Evolutionary conservation across 2,888 invertebrate species (phyloP).

Genomic region (Caradrina clavipalpis): DNA sequence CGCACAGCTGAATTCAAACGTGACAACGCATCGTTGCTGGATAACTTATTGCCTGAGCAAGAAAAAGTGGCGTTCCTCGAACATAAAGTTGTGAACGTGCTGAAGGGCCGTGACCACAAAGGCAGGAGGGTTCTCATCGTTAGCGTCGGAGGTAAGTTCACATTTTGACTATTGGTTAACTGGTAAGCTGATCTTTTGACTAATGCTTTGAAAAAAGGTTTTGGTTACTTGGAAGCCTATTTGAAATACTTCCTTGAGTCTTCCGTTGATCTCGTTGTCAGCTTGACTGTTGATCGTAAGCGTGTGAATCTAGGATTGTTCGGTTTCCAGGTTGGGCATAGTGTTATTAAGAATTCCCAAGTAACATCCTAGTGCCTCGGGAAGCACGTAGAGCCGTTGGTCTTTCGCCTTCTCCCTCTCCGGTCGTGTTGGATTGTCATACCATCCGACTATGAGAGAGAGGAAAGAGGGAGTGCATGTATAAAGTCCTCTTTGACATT

Average conservation of each 20-base stretch:
- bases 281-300: no score
- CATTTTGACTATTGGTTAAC: background rate
- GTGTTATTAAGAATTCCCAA: no score
- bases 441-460: no score
- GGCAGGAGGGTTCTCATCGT: constrained; percentile 94
- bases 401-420: no score
- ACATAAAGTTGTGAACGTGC: constrained; percentile 94
- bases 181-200: constrained; percentile 82
- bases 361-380: no score
- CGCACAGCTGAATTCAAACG: constrained; percentile 94
- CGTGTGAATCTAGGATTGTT: no score
- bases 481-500: no score
- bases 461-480: no score
- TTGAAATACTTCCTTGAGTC: background rate
- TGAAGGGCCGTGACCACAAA: constrained; percentile 94
- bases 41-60: constrained; percentile 92
- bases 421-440: no score
- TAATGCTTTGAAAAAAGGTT: background rate
- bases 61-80: constrained; percentile 93
- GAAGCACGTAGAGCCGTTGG: no score
- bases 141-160: constrained; percentile 92
- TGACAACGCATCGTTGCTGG: constrained; percentile 92
- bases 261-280: no score
- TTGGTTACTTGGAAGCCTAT: background rate
- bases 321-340: no score